Conservation (phyloP, 2,113 vertebrate species). For the Caretta caretta region DNA sequence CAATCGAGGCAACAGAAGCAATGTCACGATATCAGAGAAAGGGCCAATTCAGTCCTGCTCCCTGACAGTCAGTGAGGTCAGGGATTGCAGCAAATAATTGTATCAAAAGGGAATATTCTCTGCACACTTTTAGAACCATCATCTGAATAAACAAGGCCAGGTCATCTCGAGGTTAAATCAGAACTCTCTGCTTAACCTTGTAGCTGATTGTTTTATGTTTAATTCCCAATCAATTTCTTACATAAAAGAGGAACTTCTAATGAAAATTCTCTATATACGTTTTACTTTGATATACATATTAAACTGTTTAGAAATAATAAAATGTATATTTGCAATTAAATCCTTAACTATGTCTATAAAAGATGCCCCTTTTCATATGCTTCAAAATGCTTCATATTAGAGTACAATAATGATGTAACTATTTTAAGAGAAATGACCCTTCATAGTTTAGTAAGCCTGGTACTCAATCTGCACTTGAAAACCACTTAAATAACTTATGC, state of each 20-base stretch:
- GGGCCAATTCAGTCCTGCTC: conserved; percentile 87
- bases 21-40: conserved; percentile 91
- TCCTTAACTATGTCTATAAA: not conserved
- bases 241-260: conserved; percentile 47
- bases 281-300: not conserved
- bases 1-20: conserved; percentile 87
- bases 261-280: conserved; percentile 1
- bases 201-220: conserved; percentile 56
- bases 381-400: not conserved
- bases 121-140: conserved; percentile 86
- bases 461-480: not conserved
- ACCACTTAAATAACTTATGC: not conserved
- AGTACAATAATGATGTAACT: not conserved
- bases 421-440: not conserved
- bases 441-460: not conserved
- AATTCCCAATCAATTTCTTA: conserved; percentile 66
- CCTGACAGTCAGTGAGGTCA: conserved; percentile 86
- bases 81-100: conserved; percentile 83
- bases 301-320: not conserved
- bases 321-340: not conserved
- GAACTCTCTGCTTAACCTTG: conserved; percentile 69
- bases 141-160: conserved; percentile 87
- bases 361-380: not conserved
- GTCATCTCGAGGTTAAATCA: conserved; percentile 86
- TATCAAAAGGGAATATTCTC: conserved; percentile 84